Evolutionary conservation across 1,140 invertebrate genomes (phyloP).

Genomic region (Phortica variegata): DNA sequence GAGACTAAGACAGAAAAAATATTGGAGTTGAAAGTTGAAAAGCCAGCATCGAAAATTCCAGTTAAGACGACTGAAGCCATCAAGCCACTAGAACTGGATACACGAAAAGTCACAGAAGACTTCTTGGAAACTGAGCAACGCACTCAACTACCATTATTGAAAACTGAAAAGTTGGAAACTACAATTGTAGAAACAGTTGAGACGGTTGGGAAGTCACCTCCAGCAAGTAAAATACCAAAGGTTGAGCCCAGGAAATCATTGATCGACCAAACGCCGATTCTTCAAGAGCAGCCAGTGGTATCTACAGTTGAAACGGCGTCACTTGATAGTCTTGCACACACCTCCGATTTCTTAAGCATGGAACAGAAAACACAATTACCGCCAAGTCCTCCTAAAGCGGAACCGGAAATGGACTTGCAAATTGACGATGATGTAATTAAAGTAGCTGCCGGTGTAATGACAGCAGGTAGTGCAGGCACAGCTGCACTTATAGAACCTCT

Average conservation of each 20-base stretch:
- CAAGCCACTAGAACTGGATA: slow-evolving; percentile 25
- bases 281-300: too few relatives aligned
- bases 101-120: slow-evolving; percentile 41
- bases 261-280: too few relatives aligned
- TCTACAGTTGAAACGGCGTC: too few relatives aligned
- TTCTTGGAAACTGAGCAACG: slow-evolving; percentile 39
- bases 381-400: too few relatives aligned
- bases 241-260: slow-evolving; percentile 39
- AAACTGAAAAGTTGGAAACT: too few relatives aligned
- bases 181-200: slow-evolving; percentile 10
- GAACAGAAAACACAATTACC: slow-evolving; percentile 1
- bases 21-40: slow-evolving; percentile 25
- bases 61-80: slow-evolving; percentile 22
- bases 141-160: slow-evolving; percentile 9
- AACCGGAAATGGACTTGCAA: slow-evolving; percentile 27
- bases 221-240: slow-evolving; percentile 40
- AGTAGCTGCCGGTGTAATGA: slow-evolving; percentile 28
- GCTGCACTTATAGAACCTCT: too few relatives aligned
- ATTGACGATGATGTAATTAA: slow-evolving; percentile 34
- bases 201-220: slow-evolving; percentile 14
- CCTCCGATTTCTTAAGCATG: background rate
- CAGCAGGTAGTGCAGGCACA: too few relatives aligned
- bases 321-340: too few relatives aligned
- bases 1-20: slow-evolving; percentile 28
- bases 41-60: slow-evolving; percentile 38